Evolutionary conservation across 2,113 vertebrate genomes (phyloP).

Genomic region (Oreochromis niloticus): DNA sequence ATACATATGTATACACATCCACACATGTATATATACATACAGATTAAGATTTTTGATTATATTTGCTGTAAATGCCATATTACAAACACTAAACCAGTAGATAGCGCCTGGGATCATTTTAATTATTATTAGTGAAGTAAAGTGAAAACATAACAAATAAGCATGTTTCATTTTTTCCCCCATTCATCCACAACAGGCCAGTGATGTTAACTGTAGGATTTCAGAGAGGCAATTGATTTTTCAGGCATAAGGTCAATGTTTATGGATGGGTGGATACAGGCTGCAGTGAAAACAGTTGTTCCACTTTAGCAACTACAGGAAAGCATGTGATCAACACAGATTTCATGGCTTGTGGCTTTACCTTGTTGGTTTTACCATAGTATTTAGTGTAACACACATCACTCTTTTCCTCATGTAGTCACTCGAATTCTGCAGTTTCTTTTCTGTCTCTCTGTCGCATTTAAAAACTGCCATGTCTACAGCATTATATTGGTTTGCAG

Average conservation of each 20-base stretch:
- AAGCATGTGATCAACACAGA: conserved; percentile 34
- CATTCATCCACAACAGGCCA: neutral
- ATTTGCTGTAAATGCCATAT: neutral
- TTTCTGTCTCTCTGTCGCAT: neutral
- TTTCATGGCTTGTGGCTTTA: conserved; percentile 49
- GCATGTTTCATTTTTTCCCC: neutral
- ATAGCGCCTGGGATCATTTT: neutral
- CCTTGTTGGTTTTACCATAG: conserved; percentile 27
- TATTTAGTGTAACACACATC: neutral
- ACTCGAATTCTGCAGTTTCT: neutral
- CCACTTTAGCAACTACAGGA: conserved; percentile 28
- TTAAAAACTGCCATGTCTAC: neutral
- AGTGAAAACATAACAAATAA: neutral
- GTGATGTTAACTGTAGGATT: conserved; percentile 3
- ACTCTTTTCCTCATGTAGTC: neutral
- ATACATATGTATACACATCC: neutral
- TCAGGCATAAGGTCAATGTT: conserved; percentile 58
- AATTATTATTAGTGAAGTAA: neutral
- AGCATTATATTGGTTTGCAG: neutral
- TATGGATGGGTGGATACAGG: conserved; percentile 52
- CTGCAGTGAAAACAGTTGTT: conserved; percentile 50
- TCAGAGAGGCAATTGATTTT: conserved; percentile 56
- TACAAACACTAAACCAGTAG: neutral
- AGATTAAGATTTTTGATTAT: neutral
- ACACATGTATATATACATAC: neutral